phyloP scores from a whole-genome alignment of 2,797 vertebrate genomes.

The Dipus sagitta region DNA sequence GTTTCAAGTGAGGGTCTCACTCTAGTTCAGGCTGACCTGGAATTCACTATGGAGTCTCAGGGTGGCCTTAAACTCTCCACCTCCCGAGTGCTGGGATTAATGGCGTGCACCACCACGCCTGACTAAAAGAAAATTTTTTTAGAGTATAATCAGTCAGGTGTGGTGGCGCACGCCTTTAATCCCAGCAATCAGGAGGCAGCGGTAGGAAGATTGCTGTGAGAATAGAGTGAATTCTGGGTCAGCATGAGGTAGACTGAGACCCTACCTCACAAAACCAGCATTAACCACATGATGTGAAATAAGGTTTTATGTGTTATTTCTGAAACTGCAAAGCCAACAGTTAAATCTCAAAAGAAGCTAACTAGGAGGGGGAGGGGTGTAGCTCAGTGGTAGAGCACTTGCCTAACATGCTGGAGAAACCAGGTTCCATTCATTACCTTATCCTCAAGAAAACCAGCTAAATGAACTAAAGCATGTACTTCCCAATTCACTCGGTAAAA shows the following conservation, averaged over 20 bases:
- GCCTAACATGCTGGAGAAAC: not conserved
- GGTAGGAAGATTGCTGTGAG: too few relatives aligned
- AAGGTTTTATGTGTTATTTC: not conserved
- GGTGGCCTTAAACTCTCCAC: too few relatives aligned
- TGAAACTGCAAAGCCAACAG: not conserved
- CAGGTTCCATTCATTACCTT: not conserved
- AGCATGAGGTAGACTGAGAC: not conserved
- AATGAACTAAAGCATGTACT: not conserved
- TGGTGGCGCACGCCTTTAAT: too few relatives aligned
- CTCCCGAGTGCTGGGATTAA: too few relatives aligned
- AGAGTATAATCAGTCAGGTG: too few relatives aligned
- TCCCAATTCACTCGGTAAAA: conserved; percentile 13
- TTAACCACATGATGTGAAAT: not conserved
- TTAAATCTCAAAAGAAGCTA: conserved; percentile 42
- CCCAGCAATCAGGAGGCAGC: too few relatives aligned
- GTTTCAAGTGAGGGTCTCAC: too few relatives aligned
- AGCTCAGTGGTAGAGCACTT: not conserved
- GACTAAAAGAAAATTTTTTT: too few relatives aligned
- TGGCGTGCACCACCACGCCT: too few relatives aligned
- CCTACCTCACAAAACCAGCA: not conserved
- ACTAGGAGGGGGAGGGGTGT: not conserved
- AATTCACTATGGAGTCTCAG: too few relatives aligned
- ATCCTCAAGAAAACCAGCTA: not conserved
- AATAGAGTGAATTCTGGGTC: too few relatives aligned
- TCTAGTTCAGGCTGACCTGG: too few relatives aligned